These are phyloP conservation scores for Ceriagrion tenellum DNA, from an alignment of 2,888 invertebrate genomes.

Conservation along the genomic window DNA sequence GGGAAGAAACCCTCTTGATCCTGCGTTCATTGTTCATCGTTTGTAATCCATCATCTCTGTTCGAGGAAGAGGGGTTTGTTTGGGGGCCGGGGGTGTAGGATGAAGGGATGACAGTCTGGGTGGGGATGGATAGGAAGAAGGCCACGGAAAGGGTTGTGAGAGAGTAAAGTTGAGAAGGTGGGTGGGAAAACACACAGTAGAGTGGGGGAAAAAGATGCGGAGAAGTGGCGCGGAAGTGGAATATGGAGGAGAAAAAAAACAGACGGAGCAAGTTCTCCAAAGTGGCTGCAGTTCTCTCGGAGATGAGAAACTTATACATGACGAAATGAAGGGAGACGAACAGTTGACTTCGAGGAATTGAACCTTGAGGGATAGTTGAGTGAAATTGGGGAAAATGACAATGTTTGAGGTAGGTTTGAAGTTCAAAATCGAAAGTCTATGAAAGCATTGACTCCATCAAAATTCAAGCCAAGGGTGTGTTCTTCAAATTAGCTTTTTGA, in stretches of 20 bases:
- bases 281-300: neutral
- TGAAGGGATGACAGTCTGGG: neutral
- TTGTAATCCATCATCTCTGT: constrained; percentile 58
- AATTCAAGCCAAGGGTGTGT: neutral
- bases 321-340: neutral
- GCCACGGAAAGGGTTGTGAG: neutral
- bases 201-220: neutral
- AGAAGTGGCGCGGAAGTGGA: neutral
- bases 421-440: neutral
- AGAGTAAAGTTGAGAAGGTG: neutral
- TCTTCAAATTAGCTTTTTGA: no score
- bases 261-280: neutral
- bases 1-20: constrained; percentile 12
- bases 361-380: neutral
- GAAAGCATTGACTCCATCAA: neutral
- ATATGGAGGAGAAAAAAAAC: neutral
- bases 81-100: neutral
- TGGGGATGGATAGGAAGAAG: neutral
- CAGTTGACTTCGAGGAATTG: neutral
- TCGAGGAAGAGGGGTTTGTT: neutral
- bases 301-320: neutral
- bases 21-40: constrained; percentile 53
- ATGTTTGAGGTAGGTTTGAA: neutral
- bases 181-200: neutral
- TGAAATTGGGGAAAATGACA: neutral